These are phyloP conservation scores for Spongia lamella DNA, from an alignment of 37 sponge, comb jelly and placozoan genomes.

Conservation along the genomic window DNA sequence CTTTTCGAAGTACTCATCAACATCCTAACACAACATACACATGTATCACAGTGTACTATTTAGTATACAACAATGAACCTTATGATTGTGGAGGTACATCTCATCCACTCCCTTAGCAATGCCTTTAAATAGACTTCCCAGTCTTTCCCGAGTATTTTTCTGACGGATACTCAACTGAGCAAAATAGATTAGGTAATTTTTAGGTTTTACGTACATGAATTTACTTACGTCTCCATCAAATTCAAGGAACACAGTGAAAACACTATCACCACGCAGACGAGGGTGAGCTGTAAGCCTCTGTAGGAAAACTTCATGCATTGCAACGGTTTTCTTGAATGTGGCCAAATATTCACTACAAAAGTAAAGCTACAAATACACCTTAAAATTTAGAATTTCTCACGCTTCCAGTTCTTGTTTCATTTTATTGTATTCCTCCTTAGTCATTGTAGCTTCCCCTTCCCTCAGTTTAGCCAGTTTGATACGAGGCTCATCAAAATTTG, in stretches of 20 bases:
- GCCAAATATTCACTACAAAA: conserved; percentile 91
- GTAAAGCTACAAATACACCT: background rate
- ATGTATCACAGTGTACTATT: background rate
- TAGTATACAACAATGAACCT: conserved; percentile 32
- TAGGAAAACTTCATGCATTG: conserved; percentile 97
- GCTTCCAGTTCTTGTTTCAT: conserved; percentile 96
- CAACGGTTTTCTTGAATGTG: conserved; percentile 97
- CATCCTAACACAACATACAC: conserved; percentile 71
- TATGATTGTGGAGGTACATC: conserved; percentile 71
- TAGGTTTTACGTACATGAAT: background rate
- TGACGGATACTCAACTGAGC: conserved; percentile 80
- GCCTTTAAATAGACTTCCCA: conserved; percentile 85
- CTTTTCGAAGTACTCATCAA: conserved; percentile 81
- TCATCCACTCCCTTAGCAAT: conserved; percentile 93
- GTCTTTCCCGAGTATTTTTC: conserved; percentile 88
- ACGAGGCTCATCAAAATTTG: conserved; percentile 94
- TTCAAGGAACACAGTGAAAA: conserved; percentile 91
- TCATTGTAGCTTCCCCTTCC: conserved; percentile 90
- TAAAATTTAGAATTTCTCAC: conserved; percentile 72
- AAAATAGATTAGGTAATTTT: background rate
- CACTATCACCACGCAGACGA: conserved; percentile 74
- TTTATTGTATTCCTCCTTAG: conserved; percentile 93
- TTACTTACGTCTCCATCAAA: conserved; percentile 85
- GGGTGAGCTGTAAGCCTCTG: conserved; percentile 85
- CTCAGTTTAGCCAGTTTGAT: conserved; percentile 85